Base-by-base conservation (phyloP, 2,888 invertebrate genomes). In the Ornithoptera alexandrae region DNA sequence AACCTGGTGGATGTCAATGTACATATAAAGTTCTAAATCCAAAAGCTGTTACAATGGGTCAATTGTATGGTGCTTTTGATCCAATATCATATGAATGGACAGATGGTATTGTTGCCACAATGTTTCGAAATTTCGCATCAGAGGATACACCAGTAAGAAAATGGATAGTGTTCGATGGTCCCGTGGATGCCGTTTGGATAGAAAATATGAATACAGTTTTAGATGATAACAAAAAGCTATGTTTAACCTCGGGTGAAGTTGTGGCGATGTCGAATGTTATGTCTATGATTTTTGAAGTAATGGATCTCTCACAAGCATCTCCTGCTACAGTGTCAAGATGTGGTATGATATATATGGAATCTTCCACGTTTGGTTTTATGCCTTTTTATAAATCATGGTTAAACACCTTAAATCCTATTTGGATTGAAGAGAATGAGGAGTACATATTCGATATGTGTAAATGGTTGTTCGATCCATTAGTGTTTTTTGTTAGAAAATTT, bases 151-250 rank as follows among this genome's bases (percentile, higher is more conserved):
- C 95, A 0, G 95, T 96, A 76, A 93, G 95, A 72, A 98, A 98
- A 88, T 98, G 98, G 98, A 94, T 98, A 60, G 95, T 98, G 67
- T 98, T 98, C 84, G 97, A 97, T 84, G 97, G 97, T 0, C 97
- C 97, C 0, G 97, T 97, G 3, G 97, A 97, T 85, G 96, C 97
- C 3, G 95, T 96, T 6, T 97, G 97, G 97, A 97, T 97, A 76
- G 97, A 97, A 91, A 97, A 97, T 84, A 95, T 97, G 94, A 97
- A 97, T 82, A 97, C 97, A 0, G 97, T 97, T 6, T 88, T 97
- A 74, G 97, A 97, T 84, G 97, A 97, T 78, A 97, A 97, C 84
- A 97, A 96, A 87, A 97, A 97, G 82, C 93, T 97, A 24, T 97
- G 97, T 81, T 89, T 97, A 56, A 96, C 97, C 84, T 97, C 97